These are phyloP conservation scores for Pangasius djambal DNA, from an alignment of 2,797 vertebrate species.

Conservation along the genomic window DNA sequence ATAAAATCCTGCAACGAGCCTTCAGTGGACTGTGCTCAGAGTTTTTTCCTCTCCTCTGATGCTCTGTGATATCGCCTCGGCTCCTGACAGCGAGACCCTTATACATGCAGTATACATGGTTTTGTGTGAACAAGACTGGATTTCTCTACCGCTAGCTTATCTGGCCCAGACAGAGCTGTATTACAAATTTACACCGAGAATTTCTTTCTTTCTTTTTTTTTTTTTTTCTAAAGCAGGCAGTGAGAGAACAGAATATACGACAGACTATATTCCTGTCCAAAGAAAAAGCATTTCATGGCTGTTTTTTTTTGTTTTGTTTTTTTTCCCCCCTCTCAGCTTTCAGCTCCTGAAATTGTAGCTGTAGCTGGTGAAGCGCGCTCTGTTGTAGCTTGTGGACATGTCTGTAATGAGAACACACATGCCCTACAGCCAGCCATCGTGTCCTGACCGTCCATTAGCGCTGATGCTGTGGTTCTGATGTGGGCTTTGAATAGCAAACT, in stretches of 20 bases:
- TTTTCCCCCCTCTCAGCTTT: slow-evolving; percentile 19
- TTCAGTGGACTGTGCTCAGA: not conserved
- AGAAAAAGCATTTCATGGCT: slow-evolving; percentile 44
- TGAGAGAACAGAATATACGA: not conserved
- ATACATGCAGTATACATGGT: not conserved
- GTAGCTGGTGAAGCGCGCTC: not conserved
- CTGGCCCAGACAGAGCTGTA: slow-evolving; percentile 8
- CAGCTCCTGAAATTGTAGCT: slow-evolving; percentile 30
- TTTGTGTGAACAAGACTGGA: slow-evolving; percentile 13
- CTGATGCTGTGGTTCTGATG: slow-evolving; percentile 47
- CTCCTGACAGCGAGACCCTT: not conserved
- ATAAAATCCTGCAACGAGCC: not conserved
- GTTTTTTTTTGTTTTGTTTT: not conserved
- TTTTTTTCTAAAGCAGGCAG: not conserved
- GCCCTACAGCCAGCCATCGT: slow-evolving; percentile 48
- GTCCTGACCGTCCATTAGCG: slow-evolving; percentile 38
- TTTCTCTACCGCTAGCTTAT: slow-evolving; percentile 13
- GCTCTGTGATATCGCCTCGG: not conserved
- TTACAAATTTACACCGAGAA: slow-evolving; percentile 1
- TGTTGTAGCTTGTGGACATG: slow-evolving; percentile 22
- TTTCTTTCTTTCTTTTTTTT: slow-evolving; percentile 1
- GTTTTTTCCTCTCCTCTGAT: not conserved
- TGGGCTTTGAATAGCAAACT: slow-evolving; percentile 34
- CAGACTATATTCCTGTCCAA: slow-evolving; percentile 32
- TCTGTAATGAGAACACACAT: slow-evolving; percentile 42